Evolutionary conservation across 1,140 invertebrate species (phyloP).

Genomic region (Ladona fulva): DNA sequence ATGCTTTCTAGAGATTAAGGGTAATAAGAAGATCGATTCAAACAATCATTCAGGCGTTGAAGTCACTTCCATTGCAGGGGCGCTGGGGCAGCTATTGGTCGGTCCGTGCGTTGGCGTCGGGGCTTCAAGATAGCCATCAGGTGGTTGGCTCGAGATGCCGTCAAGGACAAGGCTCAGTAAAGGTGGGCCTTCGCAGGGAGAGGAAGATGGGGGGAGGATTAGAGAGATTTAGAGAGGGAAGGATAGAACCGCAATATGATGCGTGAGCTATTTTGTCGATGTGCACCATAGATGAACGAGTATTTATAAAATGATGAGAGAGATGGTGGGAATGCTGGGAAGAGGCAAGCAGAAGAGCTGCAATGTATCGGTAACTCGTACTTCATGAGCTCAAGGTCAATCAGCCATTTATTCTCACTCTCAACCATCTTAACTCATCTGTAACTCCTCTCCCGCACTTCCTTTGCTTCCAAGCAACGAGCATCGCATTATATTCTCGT

Average conservation of each 20-base stretch:
- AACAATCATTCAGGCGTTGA: neutral
- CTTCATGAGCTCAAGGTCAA: neutral
- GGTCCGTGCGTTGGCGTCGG: slow-evolving; percentile 4
- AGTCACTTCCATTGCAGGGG: neutral
- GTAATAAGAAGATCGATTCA: neutral
- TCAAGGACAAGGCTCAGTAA: slow-evolving; percentile 4
- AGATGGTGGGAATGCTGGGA: neutral
- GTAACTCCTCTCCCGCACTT: too few relatives aligned
- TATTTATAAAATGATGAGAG: neutral
- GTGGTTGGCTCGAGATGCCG: neutral
- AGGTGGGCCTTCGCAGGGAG: neutral
- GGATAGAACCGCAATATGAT: neutral
- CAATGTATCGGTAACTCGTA: too few relatives aligned
- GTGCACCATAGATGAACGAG: too few relatives aligned
- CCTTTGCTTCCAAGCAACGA: neutral
- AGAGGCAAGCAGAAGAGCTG: neutral
- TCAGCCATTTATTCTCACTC: neutral
- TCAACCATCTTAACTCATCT: neutral
- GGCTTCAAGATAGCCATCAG: neutral
- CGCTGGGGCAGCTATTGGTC: neutral
- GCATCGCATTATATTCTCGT: too few relatives aligned
- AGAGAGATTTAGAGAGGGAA: neutral
- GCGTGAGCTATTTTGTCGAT: neutral
- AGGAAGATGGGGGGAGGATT: neutral
- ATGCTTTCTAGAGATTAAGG: too few relatives aligned